These are phyloP conservation scores for Harpalus rubripes DNA, from an alignment of 2,888 invertebrate species.

Conservation along the genomic window DNA sequence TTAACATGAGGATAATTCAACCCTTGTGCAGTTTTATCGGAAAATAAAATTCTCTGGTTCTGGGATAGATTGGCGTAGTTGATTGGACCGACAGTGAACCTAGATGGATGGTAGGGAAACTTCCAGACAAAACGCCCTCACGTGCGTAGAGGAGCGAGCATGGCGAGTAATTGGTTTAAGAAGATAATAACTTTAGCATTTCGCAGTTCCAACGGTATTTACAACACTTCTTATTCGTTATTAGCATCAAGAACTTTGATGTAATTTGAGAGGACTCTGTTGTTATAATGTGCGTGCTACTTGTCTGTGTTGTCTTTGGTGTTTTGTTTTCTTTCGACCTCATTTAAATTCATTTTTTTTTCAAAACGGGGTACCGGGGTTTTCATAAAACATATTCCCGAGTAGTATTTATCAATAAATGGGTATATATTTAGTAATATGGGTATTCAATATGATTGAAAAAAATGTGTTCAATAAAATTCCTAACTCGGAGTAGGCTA, in stretches of 20 bases:
- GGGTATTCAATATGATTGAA: no score
- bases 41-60: slow-evolving; percentile 42
- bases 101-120: slow-evolving; percentile 46
- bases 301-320: not conserved
- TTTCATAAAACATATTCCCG: no score
- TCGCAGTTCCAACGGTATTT: slow-evolving; percentile 35
- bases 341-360: not conserved
- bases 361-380: no score
- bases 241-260: slow-evolving; percentile 24
- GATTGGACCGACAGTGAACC: slow-evolving; percentile 36
- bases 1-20: slow-evolving; percentile 56
- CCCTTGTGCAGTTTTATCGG: slow-evolving; percentile 49
- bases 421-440: no score
- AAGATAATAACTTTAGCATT: slow-evolving; percentile 51
- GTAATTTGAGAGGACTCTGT: slow-evolving; percentile 26
- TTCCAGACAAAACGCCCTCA: slow-evolving; percentile 36
- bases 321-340: not conserved
- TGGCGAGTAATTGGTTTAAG: slow-evolving; percentile 27
- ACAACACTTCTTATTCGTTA: slow-evolving; percentile 26
- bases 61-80: slow-evolving; percentile 36
- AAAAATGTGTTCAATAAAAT: no score
- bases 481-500: no score
- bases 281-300: slow-evolving; percentile 20
- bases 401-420: no score
- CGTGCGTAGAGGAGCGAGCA: not conserved